Conservation (phyloP, 2,113 vertebrate genomes). For the Hepsetus odoe region DNA sequence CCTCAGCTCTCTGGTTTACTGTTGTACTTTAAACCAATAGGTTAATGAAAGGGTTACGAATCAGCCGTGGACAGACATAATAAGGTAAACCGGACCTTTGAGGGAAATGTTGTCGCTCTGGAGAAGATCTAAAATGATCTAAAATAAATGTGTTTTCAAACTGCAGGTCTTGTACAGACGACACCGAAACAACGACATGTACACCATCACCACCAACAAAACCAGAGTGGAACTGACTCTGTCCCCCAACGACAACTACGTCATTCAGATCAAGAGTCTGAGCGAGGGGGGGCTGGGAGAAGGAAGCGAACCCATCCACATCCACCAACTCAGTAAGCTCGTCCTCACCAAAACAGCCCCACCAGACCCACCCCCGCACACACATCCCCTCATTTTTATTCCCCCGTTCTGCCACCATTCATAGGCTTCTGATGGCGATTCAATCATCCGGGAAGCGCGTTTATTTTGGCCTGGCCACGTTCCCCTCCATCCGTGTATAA, state of each 20-base stretch:
- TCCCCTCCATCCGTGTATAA: constrained; percentile 61
- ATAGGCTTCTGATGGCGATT: constrained; percentile 50
- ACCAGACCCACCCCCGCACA: not conserved
- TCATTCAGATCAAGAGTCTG: constrained; percentile 86
- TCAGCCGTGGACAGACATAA: no score
- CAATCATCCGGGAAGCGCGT: constrained; percentile 55
- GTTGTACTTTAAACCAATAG: no score
- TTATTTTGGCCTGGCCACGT: constrained; percentile 60
- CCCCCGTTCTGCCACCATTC: constrained; percentile 12
- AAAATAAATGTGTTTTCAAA: not conserved
- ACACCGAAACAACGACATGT: constrained; percentile 73
- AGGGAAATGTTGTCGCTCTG: no score
- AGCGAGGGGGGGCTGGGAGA: constrained; percentile 87
- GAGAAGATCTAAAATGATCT: no score
- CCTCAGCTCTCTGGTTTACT: no score
- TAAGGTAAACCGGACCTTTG: no score
- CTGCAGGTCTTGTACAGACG: constrained; percentile 86
- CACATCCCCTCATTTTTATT: constrained; percentile 9
- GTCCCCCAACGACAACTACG: constrained; percentile 82
- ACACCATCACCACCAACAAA: constrained; percentile 77
- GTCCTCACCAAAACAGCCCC: not conserved
- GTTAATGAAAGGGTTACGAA: no score
- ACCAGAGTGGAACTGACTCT: constrained; percentile 84
- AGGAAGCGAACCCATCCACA: constrained; percentile 89
- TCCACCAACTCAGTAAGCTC: constrained; percentile 84